These are phyloP conservation scores for Nannoperca australis DNA, from an alignment of 2,797 vertebrate species.

Conservation along the genomic window DNA sequence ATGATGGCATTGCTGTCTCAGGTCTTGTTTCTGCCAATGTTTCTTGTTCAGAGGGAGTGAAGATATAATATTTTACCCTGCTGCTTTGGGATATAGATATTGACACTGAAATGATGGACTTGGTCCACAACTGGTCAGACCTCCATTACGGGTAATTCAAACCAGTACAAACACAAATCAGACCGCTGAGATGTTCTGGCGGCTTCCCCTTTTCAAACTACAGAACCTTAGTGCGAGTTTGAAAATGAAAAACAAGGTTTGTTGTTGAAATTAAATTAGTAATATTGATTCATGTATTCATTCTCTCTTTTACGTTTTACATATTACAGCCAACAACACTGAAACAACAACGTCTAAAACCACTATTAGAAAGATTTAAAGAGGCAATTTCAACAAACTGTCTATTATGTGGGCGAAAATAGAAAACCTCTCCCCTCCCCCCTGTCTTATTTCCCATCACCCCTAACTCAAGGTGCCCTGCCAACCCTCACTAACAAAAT, in stretches of 20 bases:
- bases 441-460: neutral
- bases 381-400: neutral
- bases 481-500: neutral
- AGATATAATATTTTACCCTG: slow-evolving; percentile 57
- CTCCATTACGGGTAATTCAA: slow-evolving; percentile 26
- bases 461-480: neutral
- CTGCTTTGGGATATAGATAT: slow-evolving; percentile 55
- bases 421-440: neutral
- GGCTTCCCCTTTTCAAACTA: neutral
- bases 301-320: neutral
- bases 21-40: slow-evolving; percentile 47
- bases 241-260: slow-evolving; percentile 10
- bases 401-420: neutral
- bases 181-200: slow-evolving; percentile 19
- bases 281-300: neutral
- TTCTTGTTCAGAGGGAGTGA: slow-evolving; percentile 50
- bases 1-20: slow-evolving; percentile 47
- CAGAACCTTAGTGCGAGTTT: neutral
- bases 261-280: neutral
- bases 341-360: neutral
- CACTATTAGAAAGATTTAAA: neutral
- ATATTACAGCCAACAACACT: neutral
- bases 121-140: slow-evolving; percentile 32
- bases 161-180: slow-evolving; percentile 33
- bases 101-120: slow-evolving; percentile 62